Evolutionary conservation across 2,797 vertebrate genomes (phyloP), one percentile per base, ranked within the genome.

Genomic region (Hydrolagus colliei): DNA sequence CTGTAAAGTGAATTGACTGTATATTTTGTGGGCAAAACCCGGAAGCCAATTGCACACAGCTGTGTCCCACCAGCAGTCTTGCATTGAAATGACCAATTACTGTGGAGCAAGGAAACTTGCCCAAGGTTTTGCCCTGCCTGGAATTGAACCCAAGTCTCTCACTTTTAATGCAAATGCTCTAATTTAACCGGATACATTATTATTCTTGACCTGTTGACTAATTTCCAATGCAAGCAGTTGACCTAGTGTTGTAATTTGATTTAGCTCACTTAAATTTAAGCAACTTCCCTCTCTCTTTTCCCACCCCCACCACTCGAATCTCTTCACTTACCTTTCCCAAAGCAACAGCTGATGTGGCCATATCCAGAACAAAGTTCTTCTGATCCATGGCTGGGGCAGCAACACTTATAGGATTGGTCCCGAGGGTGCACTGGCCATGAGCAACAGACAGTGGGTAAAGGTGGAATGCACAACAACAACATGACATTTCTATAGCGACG

Each of bases 301-400:
- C 41, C 6, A 3, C 41, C 41, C 41, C 41, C 41, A 52, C 41
- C 41, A 52, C 6, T 74, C 73, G 32, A 52, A 59, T 6, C 41
- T 52, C 41, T 52, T 52, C 41, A 52, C 41, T 63, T 88, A 94
- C 94, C 92, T 95, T 95, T 88, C 94, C 94, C 0, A 94, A 88
- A 0, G 94, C 93, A 1, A 91, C 94, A 0, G 93, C 92, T 1
- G 94, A 95, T 0, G 94, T 95, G 73, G 94, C 94, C 92, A 94
- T 95, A 87, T 95, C 94, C 88, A 95, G 87, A 63, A 93, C 93
- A 86, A 95, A 94, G 88, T 93, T 94, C 90, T 95, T 94, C 65
- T 91, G 92, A 1, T 92, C 63, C 2, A 89, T 89, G 63, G 91
- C 92, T 0, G 94, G 94, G 62, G 93, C 93, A 0, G 93, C 94